phyloP scores from a whole-genome alignment of 2,113 vertebrate genomes.

The Garra rufa region DNA sequence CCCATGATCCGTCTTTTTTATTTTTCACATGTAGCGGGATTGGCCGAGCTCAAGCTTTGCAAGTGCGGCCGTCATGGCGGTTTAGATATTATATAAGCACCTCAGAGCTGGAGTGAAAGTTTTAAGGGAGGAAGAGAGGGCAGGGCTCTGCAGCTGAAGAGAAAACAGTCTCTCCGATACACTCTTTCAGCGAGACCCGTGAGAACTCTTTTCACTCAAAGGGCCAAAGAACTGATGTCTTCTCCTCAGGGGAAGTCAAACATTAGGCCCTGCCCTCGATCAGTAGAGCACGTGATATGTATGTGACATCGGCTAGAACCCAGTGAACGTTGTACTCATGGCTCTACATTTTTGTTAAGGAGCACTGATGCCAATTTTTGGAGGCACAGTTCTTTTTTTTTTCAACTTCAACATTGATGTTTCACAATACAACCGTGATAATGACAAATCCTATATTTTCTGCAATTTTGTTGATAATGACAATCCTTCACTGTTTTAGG shows the following conservation, averaged over 20 bases:
- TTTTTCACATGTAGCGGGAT: conserved; percentile 61
- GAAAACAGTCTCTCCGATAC: background rate
- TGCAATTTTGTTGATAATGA: too few species aligned
- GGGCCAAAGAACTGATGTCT: background rate
- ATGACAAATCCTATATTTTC: too few species aligned
- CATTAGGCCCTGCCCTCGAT: background rate
- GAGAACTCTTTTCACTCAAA: conserved; percentile 28
- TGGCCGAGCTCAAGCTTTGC: conserved; percentile 59
- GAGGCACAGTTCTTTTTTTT: background rate
- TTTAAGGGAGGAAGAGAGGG: conserved; percentile 59
- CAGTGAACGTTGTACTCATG: background rate
- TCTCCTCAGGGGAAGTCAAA: conserved; percentile 10
- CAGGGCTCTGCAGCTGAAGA: conserved; percentile 49
- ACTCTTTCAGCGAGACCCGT: conserved; percentile 31
- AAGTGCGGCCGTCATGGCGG: conserved; percentile 30
- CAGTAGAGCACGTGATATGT: background rate
- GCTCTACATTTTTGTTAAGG: background rate
- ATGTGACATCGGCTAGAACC: background rate
- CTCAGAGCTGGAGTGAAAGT: conserved; percentile 34
- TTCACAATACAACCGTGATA: background rate
- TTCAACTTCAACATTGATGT: background rate
- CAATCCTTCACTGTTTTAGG: too few species aligned
- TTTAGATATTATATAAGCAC: conserved; percentile 70
- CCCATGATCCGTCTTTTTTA: conserved; percentile 69
- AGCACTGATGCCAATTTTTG: background rate